Evolutionary conservation across 2,888 invertebrate species (phyloP), one percentile per base, ranked within the genome.

Genomic region (Epirrita christyi): DNA sequence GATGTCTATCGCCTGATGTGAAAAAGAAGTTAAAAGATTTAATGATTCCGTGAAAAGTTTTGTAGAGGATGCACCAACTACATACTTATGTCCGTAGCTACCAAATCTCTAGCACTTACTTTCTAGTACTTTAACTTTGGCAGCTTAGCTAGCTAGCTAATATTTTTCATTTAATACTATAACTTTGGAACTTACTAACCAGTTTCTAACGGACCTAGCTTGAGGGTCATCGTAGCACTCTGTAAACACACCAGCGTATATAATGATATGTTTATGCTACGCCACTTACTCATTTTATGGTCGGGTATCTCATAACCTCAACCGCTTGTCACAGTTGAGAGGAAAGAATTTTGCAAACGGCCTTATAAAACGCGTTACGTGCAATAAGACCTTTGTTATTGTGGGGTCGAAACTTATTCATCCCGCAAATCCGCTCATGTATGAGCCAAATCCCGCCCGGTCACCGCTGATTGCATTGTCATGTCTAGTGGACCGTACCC

Each of bases 401-500:
- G 88, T 87, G 87, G 91, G 91, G 91, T 88, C 85, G 84, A 88
- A 92, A 91, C 91, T 89, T 91, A 91, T 92, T 90, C 90, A 91
- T 90, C 91, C 90, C 80, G 84, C 85, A 92, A 91, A 91, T 90
- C 92, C 91, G 87, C 80, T 88, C 91, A 89, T 91, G 92, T 91
- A 90, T 87, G 90, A 90, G 85, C 81, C 85, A 91, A 92, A 91
- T 90, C 92, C 91, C 83, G 85, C 83, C 79, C 88, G 92, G 92
- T 92, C 92, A 91, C 87, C 91, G 90, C 85, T 91, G 91, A 92
- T 91, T 91, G 92, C 92, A 88, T 89, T 91, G 92, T 91, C 92
- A 90, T 91, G 88, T 90, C 86, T 85, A 82, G 80, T 78, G 80
- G 81, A 76, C 80, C 47, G 50, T 37, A 34, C 42, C 13, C 13